These are phyloP conservation scores for Epicauta chinensis DNA, from an alignment of 1,140 invertebrate species.

Conservation along the genomic window DNA sequence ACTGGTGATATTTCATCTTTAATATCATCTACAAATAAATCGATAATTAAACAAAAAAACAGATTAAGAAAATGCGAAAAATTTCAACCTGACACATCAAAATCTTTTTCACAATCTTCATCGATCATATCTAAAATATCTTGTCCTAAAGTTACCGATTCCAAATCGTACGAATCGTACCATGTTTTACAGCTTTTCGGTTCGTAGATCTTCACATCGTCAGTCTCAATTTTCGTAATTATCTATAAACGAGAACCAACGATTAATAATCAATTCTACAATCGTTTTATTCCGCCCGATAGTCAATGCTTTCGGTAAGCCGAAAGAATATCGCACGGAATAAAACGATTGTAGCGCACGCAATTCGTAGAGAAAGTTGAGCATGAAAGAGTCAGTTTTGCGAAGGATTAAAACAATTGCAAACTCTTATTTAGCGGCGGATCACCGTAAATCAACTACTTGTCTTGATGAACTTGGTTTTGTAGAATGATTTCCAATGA, in stretches of 20 bases:
- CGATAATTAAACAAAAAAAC: neutral
- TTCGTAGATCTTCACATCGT: constrained; percentile 37
- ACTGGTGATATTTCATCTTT: constrained; percentile 26
- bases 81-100: constrained; percentile 6
- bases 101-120: constrained; percentile 14
- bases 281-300: too few species aligned
- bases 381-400: too few species aligned
- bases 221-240: constrained; percentile 1
- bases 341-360: too few species aligned
- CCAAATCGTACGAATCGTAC: constrained; percentile 51
- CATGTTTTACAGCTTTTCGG: constrained; percentile 46
- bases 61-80: neutral
- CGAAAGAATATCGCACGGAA: too few species aligned
- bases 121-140: constrained; percentile 34
- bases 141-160: constrained; percentile 52
- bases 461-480: too few species aligned
- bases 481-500: too few species aligned
- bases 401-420: too few species aligned
- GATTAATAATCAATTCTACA: constrained; percentile 9
- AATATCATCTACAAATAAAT: constrained; percentile 18
- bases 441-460: too few species aligned
- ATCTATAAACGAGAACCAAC: neutral
- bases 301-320: too few species aligned
- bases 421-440: too few species aligned
- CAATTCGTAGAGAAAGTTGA: too few species aligned